A percentile compares a stretch with the other conserved stretches of the same genome.
Evolutionary conservation across 30 jellyfish, hydroid and myxozoan genomes (phyloP).

Genomic region (Mastigias papua): DNA sequence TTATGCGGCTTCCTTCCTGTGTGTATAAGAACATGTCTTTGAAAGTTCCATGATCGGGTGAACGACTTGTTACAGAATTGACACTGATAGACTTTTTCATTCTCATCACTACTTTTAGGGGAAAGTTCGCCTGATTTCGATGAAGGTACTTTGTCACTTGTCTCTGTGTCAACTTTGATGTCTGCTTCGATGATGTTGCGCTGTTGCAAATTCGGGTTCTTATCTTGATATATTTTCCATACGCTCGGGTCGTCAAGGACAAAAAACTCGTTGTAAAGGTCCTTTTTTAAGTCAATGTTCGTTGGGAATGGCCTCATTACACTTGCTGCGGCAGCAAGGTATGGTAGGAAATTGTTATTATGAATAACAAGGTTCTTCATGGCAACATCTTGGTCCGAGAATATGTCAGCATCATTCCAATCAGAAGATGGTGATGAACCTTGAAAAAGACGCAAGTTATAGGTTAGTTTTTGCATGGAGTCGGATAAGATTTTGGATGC

Average conservation of each 20-base stretch:
- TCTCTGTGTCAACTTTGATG: slow-evolving; percentile 62
- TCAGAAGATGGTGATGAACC: slow-evolving; percentile 40
- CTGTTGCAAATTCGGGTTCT: slow-evolving; percentile 21
- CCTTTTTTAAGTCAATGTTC: slow-evolving; percentile 81
- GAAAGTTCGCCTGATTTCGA: slow-evolving; percentile 79
- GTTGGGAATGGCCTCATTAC: slow-evolving; percentile 73
- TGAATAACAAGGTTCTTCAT: slow-evolving; percentile 77
- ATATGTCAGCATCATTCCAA: slow-evolving; percentile 53
- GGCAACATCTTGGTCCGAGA: slow-evolving; percentile 74
- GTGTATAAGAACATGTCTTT: slow-evolving; percentile 95
- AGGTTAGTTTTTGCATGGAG: too few species aligned
- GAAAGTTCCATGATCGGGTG: slow-evolving; percentile 97
- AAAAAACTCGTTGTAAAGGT: slow-evolving; percentile 92
- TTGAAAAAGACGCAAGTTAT: background rate
- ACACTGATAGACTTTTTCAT: slow-evolving; percentile 92
- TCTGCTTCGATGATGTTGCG: slow-evolving; percentile 31
- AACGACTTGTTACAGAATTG: slow-evolving; percentile 87
- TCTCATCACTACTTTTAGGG: slow-evolving; percentile 89
- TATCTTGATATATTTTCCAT: slow-evolving; percentile 65
- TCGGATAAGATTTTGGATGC: too few species aligned
- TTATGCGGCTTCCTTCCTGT: slow-evolving; percentile 99
- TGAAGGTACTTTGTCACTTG: slow-evolving; percentile 78
- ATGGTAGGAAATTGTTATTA: slow-evolving; percentile 73
- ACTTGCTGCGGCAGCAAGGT: slow-evolving; percentile 71
- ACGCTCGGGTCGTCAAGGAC: slow-evolving; percentile 90